Evolutionary conservation across 2,888 invertebrate genomes (phyloP).

Genomic region (Pediacus dermestoides): DNA sequence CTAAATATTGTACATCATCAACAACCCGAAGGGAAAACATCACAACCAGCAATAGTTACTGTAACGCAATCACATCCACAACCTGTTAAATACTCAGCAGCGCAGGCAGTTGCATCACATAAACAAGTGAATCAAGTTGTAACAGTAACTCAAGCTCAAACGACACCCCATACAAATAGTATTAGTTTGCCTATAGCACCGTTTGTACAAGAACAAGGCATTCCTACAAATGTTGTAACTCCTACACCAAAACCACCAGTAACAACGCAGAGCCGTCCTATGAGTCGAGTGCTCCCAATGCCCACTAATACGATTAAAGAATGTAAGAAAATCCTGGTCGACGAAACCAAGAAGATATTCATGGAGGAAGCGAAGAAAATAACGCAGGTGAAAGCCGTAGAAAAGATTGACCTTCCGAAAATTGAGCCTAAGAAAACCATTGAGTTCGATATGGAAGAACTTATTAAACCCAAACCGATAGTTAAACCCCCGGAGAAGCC

Average conservation of each 20-base stretch:
- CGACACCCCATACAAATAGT: slow-evolving; percentile 44
- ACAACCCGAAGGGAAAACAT: slow-evolving; percentile 11
- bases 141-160: slow-evolving; percentile 46
- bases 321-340: slow-evolving; percentile 47
- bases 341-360: slow-evolving; percentile 54
- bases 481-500: background rate
- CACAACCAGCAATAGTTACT: slow-evolving; percentile 14
- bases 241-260: slow-evolving; percentile 57
- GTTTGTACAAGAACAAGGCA: slow-evolving; percentile 56
- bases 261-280: slow-evolving; percentile 57
- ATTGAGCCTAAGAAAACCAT: slow-evolving; percentile 1
- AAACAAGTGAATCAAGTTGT: slow-evolving; percentile 36
- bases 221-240: slow-evolving; percentile 70
- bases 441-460: background rate
- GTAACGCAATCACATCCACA: slow-evolving; percentile 29
- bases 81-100: slow-evolving; percentile 32
- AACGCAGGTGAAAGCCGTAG: slow-evolving; percentile 23
- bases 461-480: background rate
- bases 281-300: slow-evolving; percentile 75
- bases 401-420: slow-evolving; percentile 2
- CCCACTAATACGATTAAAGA: slow-evolving; percentile 59
- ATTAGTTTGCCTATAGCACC: slow-evolving; percentile 60
- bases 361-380: slow-evolving; percentile 51
- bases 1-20: slow-evolving; percentile 20
- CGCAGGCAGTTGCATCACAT: slow-evolving; percentile 25